phyloP scores from a whole-genome alignment of 2,797 vertebrate genomes.

The Pempheris klunzingeri region DNA sequence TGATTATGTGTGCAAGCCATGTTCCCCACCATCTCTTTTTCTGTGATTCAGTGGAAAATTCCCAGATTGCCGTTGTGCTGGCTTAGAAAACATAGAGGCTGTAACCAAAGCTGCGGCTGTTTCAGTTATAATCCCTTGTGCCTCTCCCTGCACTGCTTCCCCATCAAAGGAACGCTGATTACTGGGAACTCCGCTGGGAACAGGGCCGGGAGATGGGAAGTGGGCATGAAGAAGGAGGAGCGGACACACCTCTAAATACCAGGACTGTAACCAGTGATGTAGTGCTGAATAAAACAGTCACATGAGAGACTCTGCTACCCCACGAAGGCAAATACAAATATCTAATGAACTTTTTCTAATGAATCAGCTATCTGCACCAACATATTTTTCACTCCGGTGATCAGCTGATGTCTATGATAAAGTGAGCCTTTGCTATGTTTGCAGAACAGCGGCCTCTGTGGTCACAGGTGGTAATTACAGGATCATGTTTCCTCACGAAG shows the following conservation, averaged over 20 bases:
- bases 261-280: slow-evolving; percentile 35
- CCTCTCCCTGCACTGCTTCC: slow-evolving; percentile 68
- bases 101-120: slow-evolving; percentile 79
- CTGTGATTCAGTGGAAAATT: slow-evolving; percentile 73
- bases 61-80: slow-evolving; percentile 65
- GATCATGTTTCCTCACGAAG: not conserved
- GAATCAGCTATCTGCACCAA: not conserved
- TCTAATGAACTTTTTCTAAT: not conserved
- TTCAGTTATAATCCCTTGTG: slow-evolving; percentile 71
- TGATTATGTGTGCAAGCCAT: slow-evolving; percentile 32
- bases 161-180: slow-evolving; percentile 81
- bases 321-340: not conserved
- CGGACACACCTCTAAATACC: slow-evolving; percentile 34
- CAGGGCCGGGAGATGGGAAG: slow-evolving; percentile 66
- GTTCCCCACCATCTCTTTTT: slow-evolving; percentile 33
- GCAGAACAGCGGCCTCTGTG: not conserved
- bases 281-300: slow-evolving; percentile 23
- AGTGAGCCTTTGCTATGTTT: not conserved
- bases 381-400: not conserved
- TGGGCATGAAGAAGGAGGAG: slow-evolving; percentile 53
- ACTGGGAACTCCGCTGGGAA: slow-evolving; percentile 73
- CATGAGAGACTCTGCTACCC: not conserved
- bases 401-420: not conserved
- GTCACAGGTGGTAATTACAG: not conserved
- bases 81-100: slow-evolving; percentile 62